Evolutionary conservation across 2,888 invertebrate genomes (phyloP).

Genomic region (Drosophila rellima): DNA sequence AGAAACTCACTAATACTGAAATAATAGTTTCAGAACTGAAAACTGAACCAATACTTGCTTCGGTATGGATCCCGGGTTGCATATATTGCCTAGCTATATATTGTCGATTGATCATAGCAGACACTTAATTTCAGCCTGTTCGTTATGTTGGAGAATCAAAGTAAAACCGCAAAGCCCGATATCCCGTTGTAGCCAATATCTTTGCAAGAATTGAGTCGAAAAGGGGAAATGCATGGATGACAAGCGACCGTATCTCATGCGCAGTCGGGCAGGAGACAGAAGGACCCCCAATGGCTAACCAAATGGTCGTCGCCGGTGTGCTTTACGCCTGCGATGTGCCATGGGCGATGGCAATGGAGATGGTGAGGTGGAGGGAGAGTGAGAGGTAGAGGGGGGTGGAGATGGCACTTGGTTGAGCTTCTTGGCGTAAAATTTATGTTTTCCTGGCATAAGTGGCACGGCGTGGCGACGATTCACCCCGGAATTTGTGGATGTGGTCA

Average conservation of each 20-base stretch:
- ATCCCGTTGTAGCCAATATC: conserved; percentile 25
- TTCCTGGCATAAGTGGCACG: conserved; percentile 79
- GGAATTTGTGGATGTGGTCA: conserved; percentile 72
- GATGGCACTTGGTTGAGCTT: conserved; percentile 42
- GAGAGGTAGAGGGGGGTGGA: neutral
- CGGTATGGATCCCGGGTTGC: neutral
- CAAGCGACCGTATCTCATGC: conserved; percentile 73
- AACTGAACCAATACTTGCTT: neutral
- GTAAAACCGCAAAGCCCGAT: conserved; percentile 7
- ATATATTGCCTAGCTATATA: conserved; percentile 26
- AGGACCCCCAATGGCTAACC: conserved; percentile 33
- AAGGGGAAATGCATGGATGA: conserved; percentile 35
- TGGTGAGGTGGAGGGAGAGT: conserved; percentile 3
- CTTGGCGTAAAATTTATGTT: conserved; percentile 79
- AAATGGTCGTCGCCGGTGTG: conserved; percentile 32
- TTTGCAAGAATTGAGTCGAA: conserved; percentile 25
- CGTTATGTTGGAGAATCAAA: conserved; percentile 15
- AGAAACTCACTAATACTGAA: neutral
- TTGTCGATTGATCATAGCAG: neutral
- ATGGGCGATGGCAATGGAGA: conserved; percentile 25
- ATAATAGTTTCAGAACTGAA: neutral
- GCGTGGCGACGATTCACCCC: conserved; percentile 34
- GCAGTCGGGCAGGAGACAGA: conserved; percentile 37
- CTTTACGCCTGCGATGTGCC: conserved; percentile 54
- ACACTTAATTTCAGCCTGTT: neutral